These are phyloP conservation scores for Campylomormyrus tamandua DNA, from an alignment of 2,113 vertebrate species.

Conservation along the genomic window DNA sequence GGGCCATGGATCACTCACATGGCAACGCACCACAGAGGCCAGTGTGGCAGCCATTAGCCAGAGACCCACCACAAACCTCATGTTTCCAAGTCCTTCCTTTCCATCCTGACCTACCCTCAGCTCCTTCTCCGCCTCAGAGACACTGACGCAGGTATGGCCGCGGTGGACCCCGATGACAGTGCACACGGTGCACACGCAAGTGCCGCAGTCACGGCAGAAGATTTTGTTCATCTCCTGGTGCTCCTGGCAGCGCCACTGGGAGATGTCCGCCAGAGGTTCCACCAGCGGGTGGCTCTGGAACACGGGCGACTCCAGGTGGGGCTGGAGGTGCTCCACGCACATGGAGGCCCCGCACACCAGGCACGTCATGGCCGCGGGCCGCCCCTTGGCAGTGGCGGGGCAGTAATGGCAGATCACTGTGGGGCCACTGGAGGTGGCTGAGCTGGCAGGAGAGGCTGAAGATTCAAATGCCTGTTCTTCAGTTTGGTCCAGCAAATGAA, in stretches of 20 bases:
- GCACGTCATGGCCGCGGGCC: constrained; percentile 64
- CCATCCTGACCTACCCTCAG: constrained; percentile 50
- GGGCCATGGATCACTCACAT: not conserved
- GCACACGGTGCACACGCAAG: constrained; percentile 67
- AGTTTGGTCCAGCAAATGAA: not conserved
- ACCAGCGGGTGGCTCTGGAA: constrained; percentile 66
- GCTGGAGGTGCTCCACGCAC: constrained; percentile 60
- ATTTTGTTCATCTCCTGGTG: constrained; percentile 70
- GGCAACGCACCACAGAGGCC: not conserved
- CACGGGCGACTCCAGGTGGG: constrained; percentile 59
- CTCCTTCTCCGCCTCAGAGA: constrained; percentile 60
- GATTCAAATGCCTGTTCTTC: not conserved
- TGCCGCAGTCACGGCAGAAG: constrained; percentile 59
- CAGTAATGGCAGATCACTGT: constrained; percentile 61
- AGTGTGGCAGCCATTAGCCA: not conserved
- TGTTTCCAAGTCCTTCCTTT: not conserved
- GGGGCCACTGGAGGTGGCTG: not conserved
- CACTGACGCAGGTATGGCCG: constrained; percentile 57
- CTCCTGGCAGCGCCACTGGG: constrained; percentile 59
- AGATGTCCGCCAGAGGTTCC: constrained; percentile 54
- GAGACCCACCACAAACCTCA: not conserved
- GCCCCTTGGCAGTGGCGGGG: constrained; percentile 30
- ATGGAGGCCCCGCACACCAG: constrained; percentile 69
- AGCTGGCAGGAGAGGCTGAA: not conserved
- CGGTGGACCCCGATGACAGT: constrained; percentile 61